Evolutionary conservation across 2,888 invertebrate species (phyloP).

Genomic region (Lydus trimaculatus): DNA sequence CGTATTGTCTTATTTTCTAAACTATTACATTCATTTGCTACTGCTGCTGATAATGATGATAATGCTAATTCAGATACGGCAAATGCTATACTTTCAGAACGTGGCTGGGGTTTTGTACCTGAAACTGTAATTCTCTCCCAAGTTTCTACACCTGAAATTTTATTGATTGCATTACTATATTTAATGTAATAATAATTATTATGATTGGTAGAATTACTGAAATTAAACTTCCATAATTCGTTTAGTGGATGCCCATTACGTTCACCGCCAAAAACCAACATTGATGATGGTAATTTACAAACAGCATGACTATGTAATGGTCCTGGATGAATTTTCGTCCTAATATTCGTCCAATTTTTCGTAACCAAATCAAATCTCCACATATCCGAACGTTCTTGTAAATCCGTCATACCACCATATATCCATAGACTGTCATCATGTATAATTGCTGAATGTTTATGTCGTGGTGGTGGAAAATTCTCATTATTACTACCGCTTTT

Average conservation of each 20-base stretch:
- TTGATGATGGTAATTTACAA: slow-evolving; percentile 76
- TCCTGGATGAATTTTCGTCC: slow-evolving; percentile 71
- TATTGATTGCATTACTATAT: neutral
- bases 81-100: slow-evolving; percentile 73
- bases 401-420: slow-evolving; percentile 88
- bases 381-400: slow-evolving; percentile 64
- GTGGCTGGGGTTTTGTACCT: slow-evolving; percentile 71
- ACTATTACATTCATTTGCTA: slow-evolving; percentile 37
- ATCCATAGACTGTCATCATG: slow-evolving; percentile 83
- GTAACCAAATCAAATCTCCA: slow-evolving; percentile 56
- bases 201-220: slow-evolving; percentile 70
- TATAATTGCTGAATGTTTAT: slow-evolving; percentile 85
- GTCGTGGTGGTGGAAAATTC: slow-evolving; percentile 73
- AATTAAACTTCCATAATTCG: slow-evolving; percentile 85
- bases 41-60: neutral
- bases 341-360: slow-evolving; percentile 71
- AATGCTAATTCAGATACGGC: slow-evolving; percentile 65
- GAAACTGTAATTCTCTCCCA: slow-evolving; percentile 76
- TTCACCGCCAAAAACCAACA: slow-evolving; percentile 84
- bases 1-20: slow-evolving; percentile 47
- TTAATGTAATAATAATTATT: neutral
- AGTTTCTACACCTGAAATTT: slow-evolving; percentile 70
- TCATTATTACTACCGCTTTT: slow-evolving; percentile 55
- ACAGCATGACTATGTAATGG: slow-evolving; percentile 81
- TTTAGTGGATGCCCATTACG: slow-evolving; percentile 73